Conservation (phyloP, 2,797 vertebrate genomes). For the Notolepis coatsorum region DNA sequence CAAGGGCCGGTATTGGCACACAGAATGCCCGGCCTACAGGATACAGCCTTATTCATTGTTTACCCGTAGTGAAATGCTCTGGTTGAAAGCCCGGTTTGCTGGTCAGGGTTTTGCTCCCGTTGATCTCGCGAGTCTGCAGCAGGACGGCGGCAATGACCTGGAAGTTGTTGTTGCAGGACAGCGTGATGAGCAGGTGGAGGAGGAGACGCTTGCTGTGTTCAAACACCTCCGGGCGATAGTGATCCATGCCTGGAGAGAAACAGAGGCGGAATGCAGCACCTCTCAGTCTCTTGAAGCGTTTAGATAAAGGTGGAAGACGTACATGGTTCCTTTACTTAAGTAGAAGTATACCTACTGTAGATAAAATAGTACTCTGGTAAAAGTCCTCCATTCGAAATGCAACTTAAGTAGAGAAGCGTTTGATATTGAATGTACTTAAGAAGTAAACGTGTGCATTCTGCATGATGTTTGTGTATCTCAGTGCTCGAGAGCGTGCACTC, state of each 20-base stretch:
- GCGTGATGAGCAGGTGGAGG: conserved; percentile 92
- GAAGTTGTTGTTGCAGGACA: conserved; percentile 94
- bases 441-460: too few species aligned
- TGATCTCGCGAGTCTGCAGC: conserved; percentile 91
- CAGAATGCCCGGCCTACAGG: too few species aligned
- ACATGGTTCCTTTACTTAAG: too few species aligned
- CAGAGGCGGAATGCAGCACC: neutral
- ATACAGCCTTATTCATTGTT: neutral
- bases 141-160: conserved; percentile 92
- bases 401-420: too few species aligned
- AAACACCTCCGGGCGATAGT: conserved; percentile 96
- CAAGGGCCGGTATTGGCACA: too few species aligned
- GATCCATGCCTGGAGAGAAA: conserved; percentile 90
- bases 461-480: too few species aligned
- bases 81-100: conserved; percentile 87
- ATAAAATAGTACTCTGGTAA: too few species aligned
- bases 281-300: conserved; percentile 3
- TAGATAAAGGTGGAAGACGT: too few species aligned
- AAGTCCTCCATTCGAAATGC: too few species aligned
- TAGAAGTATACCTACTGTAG: too few species aligned
- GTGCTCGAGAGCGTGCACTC: too few species aligned
- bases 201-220: conserved; percentile 96
- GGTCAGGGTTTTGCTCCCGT: conserved; percentile 91
- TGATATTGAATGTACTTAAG: too few species aligned
- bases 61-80: conserved; percentile 90